Conservation (phyloP, 2,888 invertebrate genomes). For the Latheticus oryzae region DNA sequence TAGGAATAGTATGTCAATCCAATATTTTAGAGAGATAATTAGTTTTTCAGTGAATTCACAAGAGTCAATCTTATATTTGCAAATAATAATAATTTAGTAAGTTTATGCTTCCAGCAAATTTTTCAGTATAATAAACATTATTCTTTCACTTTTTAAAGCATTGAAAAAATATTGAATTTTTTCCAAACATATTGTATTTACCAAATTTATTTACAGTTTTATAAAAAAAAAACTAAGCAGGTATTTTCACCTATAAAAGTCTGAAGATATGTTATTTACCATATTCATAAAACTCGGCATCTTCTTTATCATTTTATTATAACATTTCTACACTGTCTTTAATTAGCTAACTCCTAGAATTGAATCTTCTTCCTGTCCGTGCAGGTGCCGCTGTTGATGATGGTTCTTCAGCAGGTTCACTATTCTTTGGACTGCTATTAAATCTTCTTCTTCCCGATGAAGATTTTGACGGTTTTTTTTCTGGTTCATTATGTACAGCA, state of each 20-base stretch:
- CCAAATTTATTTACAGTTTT: constrained; percentile 38
- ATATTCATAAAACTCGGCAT: constrained; percentile 3
- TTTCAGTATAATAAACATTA: too few relatives aligned
- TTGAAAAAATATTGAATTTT: too few relatives aligned
- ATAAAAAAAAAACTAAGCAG: constrained; percentile 27
- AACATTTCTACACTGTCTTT: constrained; percentile 21
- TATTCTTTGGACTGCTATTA: constrained; percentile 39
- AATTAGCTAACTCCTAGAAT: constrained; percentile 53
- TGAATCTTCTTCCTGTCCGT: constrained; percentile 61
- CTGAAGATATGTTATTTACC: constrained; percentile 14
- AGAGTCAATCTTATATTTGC: too few relatives aligned
- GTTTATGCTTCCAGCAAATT: too few relatives aligned
- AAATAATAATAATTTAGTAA: too few relatives aligned
- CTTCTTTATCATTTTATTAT: constrained; percentile 14
- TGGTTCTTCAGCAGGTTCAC: constrained; percentile 44
- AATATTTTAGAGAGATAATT: too few relatives aligned
- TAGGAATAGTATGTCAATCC: too few relatives aligned
- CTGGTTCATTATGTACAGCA: constrained; percentile 44
- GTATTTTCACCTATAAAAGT: constrained; percentile 29
- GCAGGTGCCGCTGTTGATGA: constrained; percentile 52
- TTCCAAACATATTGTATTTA: too few relatives aligned
- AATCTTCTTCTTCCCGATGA: constrained; percentile 51
- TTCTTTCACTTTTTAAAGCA: neutral
- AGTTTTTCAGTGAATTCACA: too few relatives aligned
- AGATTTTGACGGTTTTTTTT: constrained; percentile 44